These are phyloP conservation scores for Agrochola macilenta DNA, from an alignment of 2,888 invertebrate genomes.

Conservation along the genomic window DNA sequence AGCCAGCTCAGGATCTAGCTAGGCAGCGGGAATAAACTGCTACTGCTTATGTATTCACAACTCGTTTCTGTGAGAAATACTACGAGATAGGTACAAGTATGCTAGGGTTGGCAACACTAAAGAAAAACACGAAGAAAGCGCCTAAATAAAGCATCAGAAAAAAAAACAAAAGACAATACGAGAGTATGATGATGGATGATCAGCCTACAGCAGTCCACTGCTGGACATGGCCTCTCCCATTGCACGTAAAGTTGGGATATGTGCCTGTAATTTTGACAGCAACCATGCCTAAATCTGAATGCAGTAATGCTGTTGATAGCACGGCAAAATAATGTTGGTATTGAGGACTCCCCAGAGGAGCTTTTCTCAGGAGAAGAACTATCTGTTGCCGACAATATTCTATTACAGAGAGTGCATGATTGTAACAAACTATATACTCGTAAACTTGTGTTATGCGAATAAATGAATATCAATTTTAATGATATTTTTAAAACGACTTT, in stretches of 20 bases:
- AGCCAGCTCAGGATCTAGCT: constrained; percentile 21
- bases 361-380: too few species aligned
- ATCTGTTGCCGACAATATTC: too few species aligned
- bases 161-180: neutral
- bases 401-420: too few species aligned
- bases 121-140: neutral
- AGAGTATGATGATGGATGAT: neutral
- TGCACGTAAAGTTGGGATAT: neutral
- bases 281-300: neutral
- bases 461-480: too few species aligned
- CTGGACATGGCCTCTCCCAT: too few species aligned
- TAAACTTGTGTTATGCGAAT: too few species aligned
- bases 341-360: neutral
- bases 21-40: constrained; percentile 27
- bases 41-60: constrained; percentile 41
- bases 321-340: neutral
- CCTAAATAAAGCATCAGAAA: too few species aligned
- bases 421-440: too few species aligned
- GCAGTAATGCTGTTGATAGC: neutral
- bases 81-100: neutral
- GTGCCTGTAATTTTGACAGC: neutral
- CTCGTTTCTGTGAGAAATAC: constrained; percentile 26
- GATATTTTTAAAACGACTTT: too few species aligned
- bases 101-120: constrained; percentile 24
- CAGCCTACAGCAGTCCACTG: too few species aligned